A percentile compares a stretch with the other conserved stretches of the same genome.
Conservation (phyloP, 1,140 invertebrate species). For the Archegozetes longisetosus region DNA sequence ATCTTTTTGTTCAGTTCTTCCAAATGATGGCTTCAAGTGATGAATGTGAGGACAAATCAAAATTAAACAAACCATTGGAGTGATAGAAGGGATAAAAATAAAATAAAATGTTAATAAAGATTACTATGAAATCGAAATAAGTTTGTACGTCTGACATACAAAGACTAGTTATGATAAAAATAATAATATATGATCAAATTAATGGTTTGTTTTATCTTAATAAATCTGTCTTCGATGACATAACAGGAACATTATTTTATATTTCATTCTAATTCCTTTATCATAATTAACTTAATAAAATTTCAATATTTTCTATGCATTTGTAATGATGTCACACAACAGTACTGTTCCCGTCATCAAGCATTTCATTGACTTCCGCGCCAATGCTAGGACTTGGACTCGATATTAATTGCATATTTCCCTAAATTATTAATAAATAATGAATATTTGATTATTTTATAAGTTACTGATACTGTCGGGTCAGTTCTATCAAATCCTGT, state of each 20-base stretch:
- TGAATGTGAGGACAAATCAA: no score
- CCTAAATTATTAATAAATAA: slow-evolving; percentile 4
- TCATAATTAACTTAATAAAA: background rate
- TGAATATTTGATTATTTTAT: background rate
- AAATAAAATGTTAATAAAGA: no score
- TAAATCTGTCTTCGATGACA: background rate
- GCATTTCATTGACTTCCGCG: background rate
- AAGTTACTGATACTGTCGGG: background rate
- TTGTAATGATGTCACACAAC: slow-evolving; percentile 4
- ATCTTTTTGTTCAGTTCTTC: no score
- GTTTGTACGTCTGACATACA: background rate
- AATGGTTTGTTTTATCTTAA: background rate
- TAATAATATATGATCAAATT: background rate
- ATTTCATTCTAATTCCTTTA: background rate
- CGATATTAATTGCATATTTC: slow-evolving; percentile 1
- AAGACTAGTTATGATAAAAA: background rate
- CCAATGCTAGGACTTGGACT: slow-evolving; percentile 7
- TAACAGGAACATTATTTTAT: background rate
- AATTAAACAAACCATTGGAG: no score
- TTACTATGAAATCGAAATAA: no score
- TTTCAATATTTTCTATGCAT: background rate
- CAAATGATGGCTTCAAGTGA: no score
- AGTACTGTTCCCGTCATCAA: background rate
- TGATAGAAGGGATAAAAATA: no score
- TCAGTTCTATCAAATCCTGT: no score